Percentiles rank a stretch among this genome's conserved stretches.
These are phyloP conservation scores for Anniella stebbinsi DNA, from an alignment of 2,797 vertebrate species.

Conservation along the genomic window DNA sequence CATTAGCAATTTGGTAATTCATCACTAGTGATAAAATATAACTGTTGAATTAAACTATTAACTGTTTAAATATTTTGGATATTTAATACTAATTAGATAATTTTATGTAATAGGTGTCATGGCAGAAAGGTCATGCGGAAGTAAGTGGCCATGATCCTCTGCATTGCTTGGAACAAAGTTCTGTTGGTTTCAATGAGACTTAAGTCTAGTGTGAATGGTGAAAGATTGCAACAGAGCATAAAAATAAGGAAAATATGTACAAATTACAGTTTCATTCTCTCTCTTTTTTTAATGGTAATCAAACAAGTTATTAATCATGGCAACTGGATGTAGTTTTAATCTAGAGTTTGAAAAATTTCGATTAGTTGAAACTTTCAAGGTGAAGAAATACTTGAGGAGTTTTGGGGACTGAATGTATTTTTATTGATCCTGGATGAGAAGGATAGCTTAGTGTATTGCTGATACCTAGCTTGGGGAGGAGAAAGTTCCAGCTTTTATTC, in stretches of 20 bases:
- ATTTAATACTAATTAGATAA: background rate
- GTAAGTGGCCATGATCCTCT: background rate
- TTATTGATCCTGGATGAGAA: background rate
- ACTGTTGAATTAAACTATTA: slow-evolving; percentile 6
- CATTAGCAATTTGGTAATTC: background rate
- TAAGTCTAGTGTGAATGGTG: background rate
- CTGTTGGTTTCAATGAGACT: background rate
- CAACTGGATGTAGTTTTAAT: background rate
- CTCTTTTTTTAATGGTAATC: background rate
- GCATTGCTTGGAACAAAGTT: background rate
- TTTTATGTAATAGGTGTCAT: background rate
- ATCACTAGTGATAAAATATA: background rate
- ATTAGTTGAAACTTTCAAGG: background rate
- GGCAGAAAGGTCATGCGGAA: background rate
- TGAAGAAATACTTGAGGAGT: background rate
- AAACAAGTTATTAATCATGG: background rate
- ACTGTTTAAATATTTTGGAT: background rate
- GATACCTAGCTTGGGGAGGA: background rate
- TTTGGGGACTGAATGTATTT: background rate
- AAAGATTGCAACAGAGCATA: background rate
- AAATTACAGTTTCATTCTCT: background rate
- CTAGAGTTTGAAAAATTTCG: background rate
- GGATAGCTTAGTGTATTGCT: background rate
- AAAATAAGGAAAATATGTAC: background rate
- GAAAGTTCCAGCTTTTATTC: background rate